Evolutionary conservation across 1,140 invertebrate genomes (phyloP).

Genomic region (Drosophila truncata): DNA sequence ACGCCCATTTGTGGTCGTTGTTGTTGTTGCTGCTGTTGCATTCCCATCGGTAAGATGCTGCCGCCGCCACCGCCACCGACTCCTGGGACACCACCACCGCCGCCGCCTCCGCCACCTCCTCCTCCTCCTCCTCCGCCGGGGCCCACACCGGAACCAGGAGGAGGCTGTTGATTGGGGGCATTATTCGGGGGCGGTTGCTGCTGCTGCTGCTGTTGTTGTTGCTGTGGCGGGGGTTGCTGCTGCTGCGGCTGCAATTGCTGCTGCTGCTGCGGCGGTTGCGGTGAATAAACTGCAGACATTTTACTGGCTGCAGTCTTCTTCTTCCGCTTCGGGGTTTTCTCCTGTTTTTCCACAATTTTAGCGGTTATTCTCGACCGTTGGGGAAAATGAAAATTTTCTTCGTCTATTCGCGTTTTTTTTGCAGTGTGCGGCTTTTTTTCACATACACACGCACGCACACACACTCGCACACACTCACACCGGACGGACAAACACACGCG

Average conservation of each 20-base stretch:
- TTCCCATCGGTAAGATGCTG: conserved; percentile 53
- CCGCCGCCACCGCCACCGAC: conserved; percentile 19
- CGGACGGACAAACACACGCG: conserved; percentile 17
- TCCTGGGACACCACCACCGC: conserved; percentile 3
- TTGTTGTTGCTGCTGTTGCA: conserved; percentile 44
- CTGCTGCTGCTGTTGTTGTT: conserved; percentile 56
- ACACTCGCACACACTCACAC: conserved; percentile 10
- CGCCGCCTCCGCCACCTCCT: conserved; percentile 4
- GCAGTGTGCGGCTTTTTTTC: conserved; percentile 72
- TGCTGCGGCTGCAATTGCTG: conserved; percentile 61
- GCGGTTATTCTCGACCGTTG: conserved; percentile 79
- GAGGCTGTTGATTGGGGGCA: conserved; percentile 63
- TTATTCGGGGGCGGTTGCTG: conserved; percentile 54
- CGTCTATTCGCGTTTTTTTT: conserved; percentile 33
- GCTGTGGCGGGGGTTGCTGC: conserved; percentile 54
- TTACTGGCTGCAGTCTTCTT: conserved; percentile 85
- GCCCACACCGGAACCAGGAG: conserved; percentile 58
- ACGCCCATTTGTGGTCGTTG: conserved; percentile 63
- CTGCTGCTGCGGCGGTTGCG: conserved; percentile 84
- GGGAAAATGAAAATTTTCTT: conserved; percentile 45
- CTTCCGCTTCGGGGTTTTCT: conserved; percentile 85
- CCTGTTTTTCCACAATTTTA: conserved; percentile 86
- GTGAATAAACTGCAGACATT: conserved; percentile 87
- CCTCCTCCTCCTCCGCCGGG: conserved; percentile 33
- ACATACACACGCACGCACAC: conserved; percentile 46